phyloP scores from a whole-genome alignment of 1,140 invertebrate genomes.

The Tetramorium parvispinum region DNA sequence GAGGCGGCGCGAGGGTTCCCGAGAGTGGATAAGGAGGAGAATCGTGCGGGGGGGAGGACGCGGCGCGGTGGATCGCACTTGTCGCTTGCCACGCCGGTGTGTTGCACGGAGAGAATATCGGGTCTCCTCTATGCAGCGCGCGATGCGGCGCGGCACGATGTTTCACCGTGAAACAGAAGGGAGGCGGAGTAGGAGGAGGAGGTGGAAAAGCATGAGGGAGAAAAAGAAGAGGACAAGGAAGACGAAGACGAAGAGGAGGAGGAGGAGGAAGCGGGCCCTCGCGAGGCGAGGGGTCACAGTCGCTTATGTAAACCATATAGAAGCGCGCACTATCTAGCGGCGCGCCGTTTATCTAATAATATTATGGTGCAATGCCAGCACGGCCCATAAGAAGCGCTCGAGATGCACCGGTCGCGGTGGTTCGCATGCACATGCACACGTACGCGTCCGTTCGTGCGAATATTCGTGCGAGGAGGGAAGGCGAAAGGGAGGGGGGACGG shows the following conservation, averaged over 20 bases:
- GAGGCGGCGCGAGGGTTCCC: slow-evolving; percentile 34
- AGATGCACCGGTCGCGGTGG: slow-evolving; percentile 69
- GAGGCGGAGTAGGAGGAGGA: slow-evolving; percentile 55
- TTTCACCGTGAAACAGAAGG: slow-evolving; percentile 55
- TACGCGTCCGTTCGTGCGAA: slow-evolving; percentile 18
- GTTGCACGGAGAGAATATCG: slow-evolving; percentile 48
- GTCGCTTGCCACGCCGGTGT: slow-evolving; percentile 68
- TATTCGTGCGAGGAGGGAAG: slow-evolving; percentile 35
- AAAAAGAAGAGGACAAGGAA: slow-evolving; percentile 26
- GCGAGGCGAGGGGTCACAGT: slow-evolving; percentile 74
- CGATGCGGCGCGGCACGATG: slow-evolving; percentile 63
- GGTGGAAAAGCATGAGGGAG: slow-evolving; percentile 39
- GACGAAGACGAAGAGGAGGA: background rate
- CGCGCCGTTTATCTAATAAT: slow-evolving; percentile 82
- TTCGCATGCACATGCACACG: slow-evolving; percentile 58
- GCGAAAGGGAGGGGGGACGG: background rate
- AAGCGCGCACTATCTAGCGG: slow-evolving; percentile 77
- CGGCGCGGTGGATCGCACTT: slow-evolving; percentile 66
- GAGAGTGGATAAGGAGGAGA: slow-evolving; percentile 57
- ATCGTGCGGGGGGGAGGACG: slow-evolving; percentile 27
- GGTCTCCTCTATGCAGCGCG: slow-evolving; percentile 59
- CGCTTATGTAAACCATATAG: slow-evolving; percentile 81
- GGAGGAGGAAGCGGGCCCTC: slow-evolving; percentile 66
- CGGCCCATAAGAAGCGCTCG: slow-evolving; percentile 72
- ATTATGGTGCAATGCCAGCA: slow-evolving; percentile 78